phyloP scores from a whole-genome alignment of 2,113 vertebrate species.

The Cinclus cinclus region DNA sequence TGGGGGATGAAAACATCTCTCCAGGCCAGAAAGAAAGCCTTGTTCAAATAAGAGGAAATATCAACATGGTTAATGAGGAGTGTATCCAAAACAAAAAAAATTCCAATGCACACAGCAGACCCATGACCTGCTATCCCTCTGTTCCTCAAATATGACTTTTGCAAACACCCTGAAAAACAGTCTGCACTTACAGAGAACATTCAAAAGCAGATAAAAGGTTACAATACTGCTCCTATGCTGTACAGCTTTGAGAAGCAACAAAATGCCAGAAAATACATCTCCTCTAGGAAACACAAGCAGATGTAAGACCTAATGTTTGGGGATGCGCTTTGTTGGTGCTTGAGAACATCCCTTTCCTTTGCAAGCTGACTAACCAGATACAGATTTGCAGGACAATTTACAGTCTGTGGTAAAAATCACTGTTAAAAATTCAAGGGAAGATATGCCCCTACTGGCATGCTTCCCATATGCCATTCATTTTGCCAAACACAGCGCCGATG shows the following conservation, averaged over 20 bases:
- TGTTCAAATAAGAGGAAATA: neutral
- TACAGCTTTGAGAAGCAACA: neutral
- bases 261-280: neutral
- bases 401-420: neutral
- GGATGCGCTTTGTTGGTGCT: rapidly evolving
- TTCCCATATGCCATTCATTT: rapidly evolving
- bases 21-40: neutral
- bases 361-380: neutral
- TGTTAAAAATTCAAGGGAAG: neutral
- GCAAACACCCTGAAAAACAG: neutral
- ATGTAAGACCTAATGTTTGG: neutral
- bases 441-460: rapidly evolving
- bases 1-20: neutral
- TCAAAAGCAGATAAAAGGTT: neutral
- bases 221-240: rapidly evolving
- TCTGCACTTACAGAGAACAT: rapidly evolving
- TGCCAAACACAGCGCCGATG: neutral
- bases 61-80: rapidly evolving
- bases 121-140: too few relatives aligned
- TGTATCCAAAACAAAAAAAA: rapidly evolving
- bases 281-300: neutral
- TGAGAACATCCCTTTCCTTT: neutral
- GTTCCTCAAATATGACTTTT: neutral
- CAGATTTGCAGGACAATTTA: neutral
- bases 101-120: neutral